phyloP scores from a whole-genome alignment of 64 coral and sea anemone species.

The Montipora efflorescens region DNA sequence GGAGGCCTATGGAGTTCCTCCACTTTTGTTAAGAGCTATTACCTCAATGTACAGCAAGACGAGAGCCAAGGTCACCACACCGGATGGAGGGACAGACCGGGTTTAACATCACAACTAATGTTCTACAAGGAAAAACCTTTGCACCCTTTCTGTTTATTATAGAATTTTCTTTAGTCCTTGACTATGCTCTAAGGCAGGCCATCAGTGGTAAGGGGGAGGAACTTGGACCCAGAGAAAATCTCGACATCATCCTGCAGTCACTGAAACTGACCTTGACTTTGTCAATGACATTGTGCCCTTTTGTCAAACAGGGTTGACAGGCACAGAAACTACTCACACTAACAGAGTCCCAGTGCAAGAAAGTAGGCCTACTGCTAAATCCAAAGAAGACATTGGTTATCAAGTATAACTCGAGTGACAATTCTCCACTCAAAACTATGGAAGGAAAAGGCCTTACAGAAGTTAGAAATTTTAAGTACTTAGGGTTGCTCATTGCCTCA shows the following conservation, averaged over 20 bases:
- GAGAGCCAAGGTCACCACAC: neutral
- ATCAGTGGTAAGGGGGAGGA: neutral
- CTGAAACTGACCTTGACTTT: slow-evolving; percentile 5
- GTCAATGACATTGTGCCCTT: too few relatives aligned
- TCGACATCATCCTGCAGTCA: neutral
- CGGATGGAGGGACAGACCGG: slow-evolving; percentile 18
- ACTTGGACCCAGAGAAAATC: slow-evolving; percentile 17
- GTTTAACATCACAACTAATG: neutral
- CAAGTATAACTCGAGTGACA: too few relatives aligned
- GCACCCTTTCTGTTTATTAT: neutral
- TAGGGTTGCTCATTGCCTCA: neutral
- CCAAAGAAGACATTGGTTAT: too few relatives aligned
- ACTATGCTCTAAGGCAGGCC: neutral
- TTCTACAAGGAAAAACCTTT: neutral
- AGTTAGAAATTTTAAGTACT: too few relatives aligned
- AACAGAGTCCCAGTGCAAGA: too few relatives aligned
- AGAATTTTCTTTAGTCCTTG: neutral
- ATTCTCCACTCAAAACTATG: too few relatives aligned
- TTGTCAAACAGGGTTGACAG: too few relatives aligned
- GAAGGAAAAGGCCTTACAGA: too few relatives aligned
- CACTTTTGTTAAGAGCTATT: neutral
- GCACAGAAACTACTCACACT: too few relatives aligned
- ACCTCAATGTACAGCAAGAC: neutral
- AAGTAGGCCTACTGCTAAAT: too few relatives aligned
- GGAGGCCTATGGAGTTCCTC: slow-evolving; percentile 21